phyloP scores from a whole-genome alignment of 2,113 vertebrate species.

The Hippocampus zosterae region DNA sequence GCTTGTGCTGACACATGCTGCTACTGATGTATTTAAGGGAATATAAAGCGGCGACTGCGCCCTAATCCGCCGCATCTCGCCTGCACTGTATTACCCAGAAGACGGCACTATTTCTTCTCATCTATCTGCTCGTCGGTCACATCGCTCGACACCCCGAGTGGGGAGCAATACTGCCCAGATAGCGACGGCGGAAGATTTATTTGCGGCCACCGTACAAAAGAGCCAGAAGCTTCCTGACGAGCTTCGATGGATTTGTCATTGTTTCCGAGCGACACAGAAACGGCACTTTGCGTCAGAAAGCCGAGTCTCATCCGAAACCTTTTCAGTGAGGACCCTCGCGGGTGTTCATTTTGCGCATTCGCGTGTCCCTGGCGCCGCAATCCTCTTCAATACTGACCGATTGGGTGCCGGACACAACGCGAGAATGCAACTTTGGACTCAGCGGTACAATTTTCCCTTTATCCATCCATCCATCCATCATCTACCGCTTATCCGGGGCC shows the following conservation, averaged over 20 bases:
- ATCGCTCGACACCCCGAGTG: slow-evolving; percentile 36
- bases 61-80: slow-evolving; percentile 66
- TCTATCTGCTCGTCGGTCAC: slow-evolving; percentile 50
- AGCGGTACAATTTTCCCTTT: too few relatives aligned
- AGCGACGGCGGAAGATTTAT: slow-evolving; percentile 49
- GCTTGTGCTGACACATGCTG: slow-evolving; percentile 58
- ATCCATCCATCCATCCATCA: too few relatives aligned
- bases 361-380: too few relatives aligned
- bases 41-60: slow-evolving; percentile 60
- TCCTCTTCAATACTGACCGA: too few relatives aligned
- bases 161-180: slow-evolving; percentile 22
- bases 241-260: slow-evolving; percentile 56
- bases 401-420: too few relatives aligned
- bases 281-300: slow-evolving; percentile 60
- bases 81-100: slow-evolving; percentile 64
- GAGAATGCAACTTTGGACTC: too few relatives aligned
- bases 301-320: slow-evolving; percentile 54
- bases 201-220: slow-evolving; percentile 35
- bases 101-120: slow-evolving; percentile 71
- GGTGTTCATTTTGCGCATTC: too few relatives aligned
- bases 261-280: slow-evolving; percentile 64
- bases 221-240: slow-evolving; percentile 30
- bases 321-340: slow-evolving; percentile 25
- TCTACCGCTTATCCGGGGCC: too few relatives aligned
- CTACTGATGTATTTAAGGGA: slow-evolving; percentile 70